Percentiles rank a stretch among this genome's conserved stretches.
Evolutionary conservation across 2,113 vertebrate species (phyloP).

Genomic region (Anthoscopus minutus): DNA sequence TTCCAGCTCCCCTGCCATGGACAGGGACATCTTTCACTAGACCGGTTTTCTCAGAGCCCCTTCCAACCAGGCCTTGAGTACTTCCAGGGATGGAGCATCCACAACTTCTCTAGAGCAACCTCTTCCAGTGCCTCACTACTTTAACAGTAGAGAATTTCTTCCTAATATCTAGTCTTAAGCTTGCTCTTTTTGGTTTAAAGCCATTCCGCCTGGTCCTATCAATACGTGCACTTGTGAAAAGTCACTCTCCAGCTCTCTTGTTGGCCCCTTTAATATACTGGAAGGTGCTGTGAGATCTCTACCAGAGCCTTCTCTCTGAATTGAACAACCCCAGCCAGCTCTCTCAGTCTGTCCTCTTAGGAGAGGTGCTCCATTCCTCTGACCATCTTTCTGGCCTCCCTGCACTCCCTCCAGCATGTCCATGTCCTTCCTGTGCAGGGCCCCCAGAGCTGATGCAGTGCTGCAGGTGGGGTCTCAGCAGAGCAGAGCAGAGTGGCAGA

Average conservation of each 20-base stretch:
- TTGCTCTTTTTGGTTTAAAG: neutral
- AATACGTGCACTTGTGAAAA: neutral
- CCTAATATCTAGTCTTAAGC: neutral
- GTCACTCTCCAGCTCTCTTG: neutral
- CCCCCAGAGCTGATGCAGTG: neutral
- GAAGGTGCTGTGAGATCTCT: neutral
- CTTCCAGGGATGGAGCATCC: neutral
- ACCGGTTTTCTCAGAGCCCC: neutral
- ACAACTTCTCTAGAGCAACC: neutral
- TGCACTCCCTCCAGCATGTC: rapidly evolving
- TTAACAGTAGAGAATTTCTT: neutral
- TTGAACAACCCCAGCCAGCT: neutral
- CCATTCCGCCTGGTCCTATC: neutral
- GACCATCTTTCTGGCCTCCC: neutral
- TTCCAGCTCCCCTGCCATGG: neutral
- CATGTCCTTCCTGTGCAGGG: neutral
- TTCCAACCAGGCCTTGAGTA: neutral
- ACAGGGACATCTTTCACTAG: neutral
- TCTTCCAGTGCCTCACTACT: neutral
- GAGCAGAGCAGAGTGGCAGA: neutral
- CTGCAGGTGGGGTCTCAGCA: neutral
- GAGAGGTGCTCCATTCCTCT: neutral
- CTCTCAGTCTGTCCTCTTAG: neutral
- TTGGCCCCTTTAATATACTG: neutral
- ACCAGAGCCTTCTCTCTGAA: neutral